Percentiles rank a stretch among this genome's conserved stretches.
These are phyloP conservation scores for Drosophila subquinaria DNA, from an alignment of 2,888 invertebrate species.

Conservation along the genomic window DNA sequence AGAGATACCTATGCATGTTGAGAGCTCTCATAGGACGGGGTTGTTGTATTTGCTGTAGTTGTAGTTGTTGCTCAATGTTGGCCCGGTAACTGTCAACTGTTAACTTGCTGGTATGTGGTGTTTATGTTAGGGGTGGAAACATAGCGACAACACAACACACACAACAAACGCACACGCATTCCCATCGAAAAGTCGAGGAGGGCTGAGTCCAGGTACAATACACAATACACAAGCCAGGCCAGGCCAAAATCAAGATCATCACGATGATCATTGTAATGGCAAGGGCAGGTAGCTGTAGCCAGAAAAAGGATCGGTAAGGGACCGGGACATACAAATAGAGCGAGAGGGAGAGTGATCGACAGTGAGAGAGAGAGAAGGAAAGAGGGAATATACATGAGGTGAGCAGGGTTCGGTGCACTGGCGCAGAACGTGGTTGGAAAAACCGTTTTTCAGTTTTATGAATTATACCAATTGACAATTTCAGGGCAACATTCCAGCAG, in stretches of 20 bases:
- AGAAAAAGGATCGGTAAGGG: conserved; percentile 29
- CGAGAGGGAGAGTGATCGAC: conserved; percentile 1
- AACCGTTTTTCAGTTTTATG: conserved; percentile 64
- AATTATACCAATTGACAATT: conserved; percentile 76
- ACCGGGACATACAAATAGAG: conserved; percentile 5
- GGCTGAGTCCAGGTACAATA: conserved; percentile 31
- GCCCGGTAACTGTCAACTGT: conserved; percentile 43
- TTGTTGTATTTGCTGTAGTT: background rate
- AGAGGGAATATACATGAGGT: conserved; percentile 16
- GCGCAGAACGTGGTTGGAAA: conserved; percentile 74
- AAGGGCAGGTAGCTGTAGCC: conserved; percentile 63
- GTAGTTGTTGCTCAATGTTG: conserved; percentile 13
- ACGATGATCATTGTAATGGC: conserved; percentile 21
- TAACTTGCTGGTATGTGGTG: conserved; percentile 51
- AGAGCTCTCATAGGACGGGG: conserved; percentile 1
- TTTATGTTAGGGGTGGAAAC: conserved; percentile 69
- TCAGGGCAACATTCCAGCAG: conserved; percentile 43
- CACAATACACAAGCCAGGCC: conserved; percentile 18
- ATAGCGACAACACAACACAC: conserved; percentile 30
- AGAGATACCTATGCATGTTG: background rate
- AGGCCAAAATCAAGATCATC: conserved; percentile 69
- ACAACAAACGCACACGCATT: conserved; percentile 28
- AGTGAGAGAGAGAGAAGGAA: background rate
- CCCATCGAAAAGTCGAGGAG: conserved; percentile 43
- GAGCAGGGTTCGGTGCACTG: conserved; percentile 63